Base-by-base conservation (phyloP, 2,797 vertebrate species). In the Antrozous pallidus region DNA sequence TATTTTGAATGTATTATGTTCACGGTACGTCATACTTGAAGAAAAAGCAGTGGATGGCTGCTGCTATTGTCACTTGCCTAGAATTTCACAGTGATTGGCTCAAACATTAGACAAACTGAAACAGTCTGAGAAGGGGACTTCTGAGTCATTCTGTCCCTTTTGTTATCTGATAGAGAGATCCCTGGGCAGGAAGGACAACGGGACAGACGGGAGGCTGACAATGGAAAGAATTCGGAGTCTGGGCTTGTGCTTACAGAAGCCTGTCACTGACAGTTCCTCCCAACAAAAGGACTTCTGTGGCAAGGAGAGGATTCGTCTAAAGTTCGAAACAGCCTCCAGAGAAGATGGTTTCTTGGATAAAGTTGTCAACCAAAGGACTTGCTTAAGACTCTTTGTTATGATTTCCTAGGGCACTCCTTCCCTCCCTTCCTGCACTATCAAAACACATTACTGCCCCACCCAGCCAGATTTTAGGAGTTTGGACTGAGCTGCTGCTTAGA, bases 311-410 rank as follows among this genome's bases (percentile, higher is more conserved):
- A 98, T 98, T 97, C 98, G 95, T 95, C 87, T 96, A 95, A 97
- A 98, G 95, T 97, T 97, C 95, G 98, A 97, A 96, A 97, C 96
- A 93, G 96, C 97, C 97, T 98, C 97, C 91, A 92, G 95, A 97
- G 96, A 98, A 98, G 95, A 98, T 96, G 94, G 93, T 96, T 97
- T 97, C 96, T 97, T 97, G 97, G 97, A 98, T 98, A 96, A 98
- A 98, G 94, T 96, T 98, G 96, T 98, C 97, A 98, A 97, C 97
- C 96, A 97, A 98, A 97, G 95, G 96, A 98, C 97, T 97, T 97
- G 96, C 97, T 98, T 92, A 97, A 96, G 94, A 96, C 93, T 98
- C 94, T 97, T 98, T 96, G 96, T 97, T 97, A 95, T 96, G 95
- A 95, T 96, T 97, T 98, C 96, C 94, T 96, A 94, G 96, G 75